Evolutionary conservation across 2,113 vertebrate species (phyloP).

Genomic region (Shinisaurus crocodilurus): DNA sequence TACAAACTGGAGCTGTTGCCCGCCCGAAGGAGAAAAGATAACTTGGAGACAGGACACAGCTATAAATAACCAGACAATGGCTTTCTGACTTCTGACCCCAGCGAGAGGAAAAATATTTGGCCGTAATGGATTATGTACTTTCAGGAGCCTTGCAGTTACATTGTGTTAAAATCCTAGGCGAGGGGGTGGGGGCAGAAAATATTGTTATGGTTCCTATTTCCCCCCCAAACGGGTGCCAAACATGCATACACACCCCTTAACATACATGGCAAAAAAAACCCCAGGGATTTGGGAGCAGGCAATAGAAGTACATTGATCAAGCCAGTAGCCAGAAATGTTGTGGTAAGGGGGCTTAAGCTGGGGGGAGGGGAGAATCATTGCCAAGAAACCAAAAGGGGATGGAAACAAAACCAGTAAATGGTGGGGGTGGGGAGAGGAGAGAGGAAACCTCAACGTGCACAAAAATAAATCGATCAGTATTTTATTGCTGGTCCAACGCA

Average conservation of each 20-base stretch:
- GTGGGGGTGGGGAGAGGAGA: too few species aligned
- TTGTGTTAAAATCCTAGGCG: background rate
- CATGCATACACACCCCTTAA: background rate
- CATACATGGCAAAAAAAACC: background rate
- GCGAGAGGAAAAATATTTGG: background rate
- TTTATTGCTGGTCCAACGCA: too few species aligned
- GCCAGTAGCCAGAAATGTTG: too few species aligned
- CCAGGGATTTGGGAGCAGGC: background rate
- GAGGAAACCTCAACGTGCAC: too few species aligned
- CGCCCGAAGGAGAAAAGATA: background rate
- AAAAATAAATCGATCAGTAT: too few species aligned
- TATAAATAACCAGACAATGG: conserved; percentile 4
- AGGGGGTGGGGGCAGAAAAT: background rate
- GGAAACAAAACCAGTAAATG: too few species aligned
- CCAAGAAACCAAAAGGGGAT: too few species aligned
- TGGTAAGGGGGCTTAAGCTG: too few species aligned
- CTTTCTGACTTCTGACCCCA: conserved; percentile 5
- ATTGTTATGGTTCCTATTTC: background rate
- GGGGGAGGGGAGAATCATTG: too few species aligned
- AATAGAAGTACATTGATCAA: too few species aligned
- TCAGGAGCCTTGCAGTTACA: background rate
- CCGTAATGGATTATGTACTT: background rate
- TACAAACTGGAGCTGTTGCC: background rate
- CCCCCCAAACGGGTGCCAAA: background rate
- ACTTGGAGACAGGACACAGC: background rate